A percentile compares a stretch with the other conserved stretches of the same genome.
These are phyloP conservation scores for Neogobius melanostomus DNA, from an alignment of 2,113 vertebrate genomes.

Conservation along the genomic window DNA sequence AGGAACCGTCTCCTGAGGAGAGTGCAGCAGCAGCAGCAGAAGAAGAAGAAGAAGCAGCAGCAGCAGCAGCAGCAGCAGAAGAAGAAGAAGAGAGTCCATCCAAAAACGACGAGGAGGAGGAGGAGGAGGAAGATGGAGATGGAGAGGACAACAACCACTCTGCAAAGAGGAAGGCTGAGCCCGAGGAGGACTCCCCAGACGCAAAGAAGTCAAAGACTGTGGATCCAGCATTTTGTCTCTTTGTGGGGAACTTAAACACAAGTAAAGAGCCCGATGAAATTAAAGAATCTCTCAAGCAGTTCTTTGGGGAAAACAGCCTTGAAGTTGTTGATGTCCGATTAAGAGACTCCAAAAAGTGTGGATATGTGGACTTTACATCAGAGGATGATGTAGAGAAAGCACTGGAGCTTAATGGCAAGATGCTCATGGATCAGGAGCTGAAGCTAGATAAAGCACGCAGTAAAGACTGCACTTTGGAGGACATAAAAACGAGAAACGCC, in stretches of 20 bases:
- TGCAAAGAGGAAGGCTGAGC: slow-evolving; percentile 77
- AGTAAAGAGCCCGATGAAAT: slow-evolving; percentile 87
- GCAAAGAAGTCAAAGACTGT: slow-evolving; percentile 78
- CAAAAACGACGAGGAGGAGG: slow-evolving; percentile 75
- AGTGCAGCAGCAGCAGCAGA: slow-evolving; percentile 53
- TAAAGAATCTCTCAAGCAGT: slow-evolving; percentile 80
- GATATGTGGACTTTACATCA: slow-evolving; percentile 89
- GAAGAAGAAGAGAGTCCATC: slow-evolving; percentile 65
- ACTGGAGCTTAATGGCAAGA: slow-evolving; percentile 88
- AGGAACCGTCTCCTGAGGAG: no score
- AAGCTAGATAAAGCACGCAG: slow-evolving; percentile 87
- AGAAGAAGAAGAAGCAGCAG: slow-evolving; percentile 20
- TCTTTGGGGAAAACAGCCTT: slow-evolving; percentile 89
- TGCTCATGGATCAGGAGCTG: slow-evolving; percentile 86
- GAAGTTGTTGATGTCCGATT: slow-evolving; percentile 85
- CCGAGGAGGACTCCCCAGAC: slow-evolving; percentile 72
- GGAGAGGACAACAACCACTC: slow-evolving; percentile 77
- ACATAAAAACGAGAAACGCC: slow-evolving; percentile 88
- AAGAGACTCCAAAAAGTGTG: slow-evolving; percentile 87
- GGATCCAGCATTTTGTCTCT: slow-evolving; percentile 80
- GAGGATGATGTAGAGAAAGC: slow-evolving; percentile 90
- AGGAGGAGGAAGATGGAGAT: slow-evolving; percentile 78
- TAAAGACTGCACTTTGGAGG: slow-evolving; percentile 81
- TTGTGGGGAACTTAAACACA: slow-evolving; percentile 84
- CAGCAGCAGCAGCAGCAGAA: slow-evolving; percentile 74